These are phyloP conservation scores for Actinia tenebrosa DNA, from an alignment of 64 coral and sea anemone genomes.

Conservation along the genomic window DNA sequence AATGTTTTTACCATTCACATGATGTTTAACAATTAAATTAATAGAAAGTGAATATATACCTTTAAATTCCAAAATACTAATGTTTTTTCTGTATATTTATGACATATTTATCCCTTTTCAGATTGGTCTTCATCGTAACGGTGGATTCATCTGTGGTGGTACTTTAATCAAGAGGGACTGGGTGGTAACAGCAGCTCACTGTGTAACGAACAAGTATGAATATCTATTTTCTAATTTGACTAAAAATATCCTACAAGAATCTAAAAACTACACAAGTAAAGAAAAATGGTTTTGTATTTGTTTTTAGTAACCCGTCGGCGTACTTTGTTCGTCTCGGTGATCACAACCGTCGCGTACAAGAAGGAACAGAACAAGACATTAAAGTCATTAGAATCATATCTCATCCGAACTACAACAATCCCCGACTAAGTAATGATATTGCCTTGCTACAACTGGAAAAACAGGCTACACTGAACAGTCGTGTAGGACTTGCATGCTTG, in stretches of 20 bases:
- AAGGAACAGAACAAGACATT: conserved; percentile 66
- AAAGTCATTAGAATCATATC: conserved; percentile 30
- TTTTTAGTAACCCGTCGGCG: background rate
- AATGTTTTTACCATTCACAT: too few species aligned
- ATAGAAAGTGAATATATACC: too few species aligned
- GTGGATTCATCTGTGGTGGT: conserved; percentile 54
- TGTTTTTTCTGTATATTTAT: background rate
- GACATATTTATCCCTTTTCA: background rate
- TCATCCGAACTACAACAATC: conserved; percentile 47
- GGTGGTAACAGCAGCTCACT: conserved; percentile 68
- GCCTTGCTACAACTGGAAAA: conserved; percentile 52
- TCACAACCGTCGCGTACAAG: conserved; percentile 56
- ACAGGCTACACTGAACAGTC: conserved; percentile 39
- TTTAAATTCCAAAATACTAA: background rate
- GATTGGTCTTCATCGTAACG: conserved; percentile 9
- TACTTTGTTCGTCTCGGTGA: conserved; percentile 51
- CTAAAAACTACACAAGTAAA: too few species aligned
- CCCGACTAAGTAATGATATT: conserved; percentile 51
- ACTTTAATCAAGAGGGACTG: conserved; percentile 39
- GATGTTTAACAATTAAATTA: too few species aligned
- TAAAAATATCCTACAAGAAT: too few species aligned
- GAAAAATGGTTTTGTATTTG: background rate
- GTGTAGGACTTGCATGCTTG: conserved; percentile 57
- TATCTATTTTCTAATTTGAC: background rate
- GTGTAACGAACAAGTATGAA: conserved; percentile 22